Conservation (phyloP, 2,113 vertebrate genomes). For the Laterallus jamaicensis region DNA sequence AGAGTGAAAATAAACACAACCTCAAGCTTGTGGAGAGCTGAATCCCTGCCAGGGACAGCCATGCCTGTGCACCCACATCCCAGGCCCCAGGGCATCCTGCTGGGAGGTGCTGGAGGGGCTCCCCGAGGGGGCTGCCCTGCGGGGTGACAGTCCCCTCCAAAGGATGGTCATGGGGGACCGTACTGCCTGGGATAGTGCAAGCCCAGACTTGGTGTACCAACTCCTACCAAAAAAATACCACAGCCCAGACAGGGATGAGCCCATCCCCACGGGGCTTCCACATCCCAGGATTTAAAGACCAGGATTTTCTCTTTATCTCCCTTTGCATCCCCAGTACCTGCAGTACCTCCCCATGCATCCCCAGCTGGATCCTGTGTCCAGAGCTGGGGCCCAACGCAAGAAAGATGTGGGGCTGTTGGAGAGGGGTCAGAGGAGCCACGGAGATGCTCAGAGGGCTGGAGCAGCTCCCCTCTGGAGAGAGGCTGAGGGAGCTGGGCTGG, state of each 20-base stretch:
- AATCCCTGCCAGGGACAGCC: slow-evolving; percentile 46
- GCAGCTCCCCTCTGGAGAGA: too few relatives aligned
- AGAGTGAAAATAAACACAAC: slow-evolving; percentile 44
- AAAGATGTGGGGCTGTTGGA: too few relatives aligned
- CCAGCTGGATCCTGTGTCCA: too few relatives aligned
- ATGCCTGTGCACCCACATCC: background rate
- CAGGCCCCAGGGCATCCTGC: background rate
- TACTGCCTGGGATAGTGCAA: background rate
- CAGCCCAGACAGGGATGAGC: background rate
- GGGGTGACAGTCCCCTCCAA: background rate
- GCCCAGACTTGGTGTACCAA: background rate
- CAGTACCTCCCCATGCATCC: too few relatives aligned
- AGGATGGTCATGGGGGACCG: background rate
- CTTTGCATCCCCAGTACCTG: too few relatives aligned
- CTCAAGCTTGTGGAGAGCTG: slow-evolving; percentile 63
- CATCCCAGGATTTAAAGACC: background rate
- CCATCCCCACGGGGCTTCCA: background rate
- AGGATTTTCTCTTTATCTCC: background rate
- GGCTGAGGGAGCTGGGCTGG: too few relatives aligned
- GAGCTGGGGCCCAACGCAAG: too few relatives aligned
- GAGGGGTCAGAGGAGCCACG: too few relatives aligned
- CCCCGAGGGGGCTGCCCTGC: background rate
- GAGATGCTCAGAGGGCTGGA: too few relatives aligned
- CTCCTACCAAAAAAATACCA: too few relatives aligned
- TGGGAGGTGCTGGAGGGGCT: background rate